These are phyloP conservation scores for Ochropleura plecta DNA, from an alignment of 2,888 invertebrate species.

Conservation along the genomic window DNA sequence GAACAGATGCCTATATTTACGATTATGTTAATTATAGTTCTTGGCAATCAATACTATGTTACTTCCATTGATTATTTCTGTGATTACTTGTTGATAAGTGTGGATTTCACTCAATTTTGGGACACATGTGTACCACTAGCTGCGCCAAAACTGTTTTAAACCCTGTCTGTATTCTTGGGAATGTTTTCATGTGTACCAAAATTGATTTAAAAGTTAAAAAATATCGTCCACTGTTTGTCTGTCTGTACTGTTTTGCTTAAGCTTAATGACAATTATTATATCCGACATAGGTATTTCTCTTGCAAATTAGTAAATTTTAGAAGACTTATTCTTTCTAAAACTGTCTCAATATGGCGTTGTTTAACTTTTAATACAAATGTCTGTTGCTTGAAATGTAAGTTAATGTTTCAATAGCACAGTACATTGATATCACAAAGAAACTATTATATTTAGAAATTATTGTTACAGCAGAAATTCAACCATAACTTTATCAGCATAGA, in stretches of 20 bases:
- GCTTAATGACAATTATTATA: not conserved
- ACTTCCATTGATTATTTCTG: conserved; percentile 20
- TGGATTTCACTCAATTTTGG: conserved; percentile 10
- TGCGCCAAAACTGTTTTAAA: not conserved
- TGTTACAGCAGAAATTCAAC: not conserved
- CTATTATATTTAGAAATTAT: not conserved
- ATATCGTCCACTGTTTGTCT: not conserved
- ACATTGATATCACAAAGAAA: conserved; percentile 9
- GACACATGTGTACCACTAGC: not conserved
- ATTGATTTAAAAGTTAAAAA: not conserved
- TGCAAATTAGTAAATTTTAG: not conserved
- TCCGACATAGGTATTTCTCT: too few relatives aligned
- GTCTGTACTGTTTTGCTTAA: too few relatives aligned
- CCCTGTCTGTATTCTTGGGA: not conserved
- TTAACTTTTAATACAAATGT: conserved; percentile 10
- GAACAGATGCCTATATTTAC: conserved; percentile 41
- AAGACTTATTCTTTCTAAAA: not conserved
- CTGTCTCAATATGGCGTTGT: conserved; percentile 1
- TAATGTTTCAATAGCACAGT: conserved; percentile 26
- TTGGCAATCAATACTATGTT: conserved; percentile 35
- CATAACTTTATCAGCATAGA: not conserved
- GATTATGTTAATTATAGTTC: conserved; percentile 32
- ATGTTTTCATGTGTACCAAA: not conserved
- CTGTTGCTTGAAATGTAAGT: conserved; percentile 36
- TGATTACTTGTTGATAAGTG: conserved; percentile 24